Percentiles rank a stretch among this genome's conserved stretches.
Conservation (phyloP, 1,140 invertebrate genomes). For the Bombus cullumanus region DNA sequence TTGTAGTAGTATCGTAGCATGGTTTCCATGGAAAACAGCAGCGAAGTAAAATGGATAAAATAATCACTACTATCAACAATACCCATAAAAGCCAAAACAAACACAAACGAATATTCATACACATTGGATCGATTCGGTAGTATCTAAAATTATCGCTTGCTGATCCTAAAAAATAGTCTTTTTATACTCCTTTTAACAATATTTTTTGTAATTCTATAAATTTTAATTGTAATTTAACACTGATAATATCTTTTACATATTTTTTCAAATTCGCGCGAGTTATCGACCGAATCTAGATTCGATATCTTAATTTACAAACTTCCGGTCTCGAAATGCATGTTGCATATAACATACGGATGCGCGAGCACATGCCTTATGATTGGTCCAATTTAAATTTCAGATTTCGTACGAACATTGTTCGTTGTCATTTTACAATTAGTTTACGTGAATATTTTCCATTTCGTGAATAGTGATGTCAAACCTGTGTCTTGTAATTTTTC, state of each 20-base stretch:
- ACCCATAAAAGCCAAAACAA: constrained; percentile 75
- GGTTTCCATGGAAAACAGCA: constrained; percentile 56
- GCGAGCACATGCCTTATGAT: not conserved
- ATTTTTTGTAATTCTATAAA: not conserved
- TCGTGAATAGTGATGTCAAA: not conserved
- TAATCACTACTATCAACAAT: constrained; percentile 60
- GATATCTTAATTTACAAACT: not conserved
- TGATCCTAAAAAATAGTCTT: constrained; percentile 54
- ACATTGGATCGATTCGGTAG: constrained; percentile 60
- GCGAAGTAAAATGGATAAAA: constrained; percentile 65
- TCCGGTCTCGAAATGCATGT: not conserved
- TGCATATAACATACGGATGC: not conserved
- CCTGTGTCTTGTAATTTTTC: not conserved
- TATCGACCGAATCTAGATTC: not conserved
- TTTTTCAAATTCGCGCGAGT: not conserved
- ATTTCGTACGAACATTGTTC: too few relatives aligned
- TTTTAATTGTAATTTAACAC: not conserved
- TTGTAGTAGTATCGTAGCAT: constrained; percentile 5
- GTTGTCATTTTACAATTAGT: too few relatives aligned
- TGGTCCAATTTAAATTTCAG: constrained; percentile 13
- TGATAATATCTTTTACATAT: not conserved
- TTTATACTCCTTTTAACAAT: not conserved
- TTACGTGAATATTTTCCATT: not conserved
- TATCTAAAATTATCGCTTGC: constrained; percentile 62
- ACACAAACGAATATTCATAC: constrained; percentile 72